Evolutionary conservation across 2,113 vertebrate species (phyloP), one percentile per base, ranked within the genome.

Genomic region (Holacanthus passer): DNA sequence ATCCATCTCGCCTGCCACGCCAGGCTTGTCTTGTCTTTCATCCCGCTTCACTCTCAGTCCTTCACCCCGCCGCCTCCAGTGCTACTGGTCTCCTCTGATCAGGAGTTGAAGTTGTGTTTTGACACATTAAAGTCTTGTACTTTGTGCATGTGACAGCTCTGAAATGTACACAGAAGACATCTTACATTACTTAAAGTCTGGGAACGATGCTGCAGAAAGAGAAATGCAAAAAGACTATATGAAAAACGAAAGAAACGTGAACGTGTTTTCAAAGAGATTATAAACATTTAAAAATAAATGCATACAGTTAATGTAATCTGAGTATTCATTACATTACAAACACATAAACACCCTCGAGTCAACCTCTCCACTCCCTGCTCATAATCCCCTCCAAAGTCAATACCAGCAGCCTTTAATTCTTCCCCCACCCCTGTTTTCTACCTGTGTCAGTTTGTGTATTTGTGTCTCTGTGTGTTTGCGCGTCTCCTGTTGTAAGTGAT

Each of bases 21-120:
- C 78, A 43, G 73, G 56, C 69, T 79, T 14, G 65, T 69, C 62
- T 37, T 17, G 73, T 87, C 82, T 85, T 58, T 85, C 84, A 84
- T 77, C 72, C 17, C 68, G 14, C 39, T 52, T 74, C 65, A 45
- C 72, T 75, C 75, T 59, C 70, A 53, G 5, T 43, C 48, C 47
- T 48, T 84, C 80, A 27, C 77, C 67, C 45, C 4, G 69, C 60
- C 9, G 27, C 56, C 73, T 68, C 43, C 71, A 56, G 22, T 11
- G 66, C 79, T 72, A 24, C 87, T 48, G 24, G 2, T 11, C 27
- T 39, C 12, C 64, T 70, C 55, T 19, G 35, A 58, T 53, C 45
- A 12, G 0, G 7, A 4, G 10, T 31, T 53, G 24, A 20, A 73
- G 10, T 1, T 7, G 1, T 65, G 66, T 73, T 77, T 58, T 72